phyloP scores from a whole-genome alignment of 2,888 invertebrate species.

The Calliphora vomitoria region DNA sequence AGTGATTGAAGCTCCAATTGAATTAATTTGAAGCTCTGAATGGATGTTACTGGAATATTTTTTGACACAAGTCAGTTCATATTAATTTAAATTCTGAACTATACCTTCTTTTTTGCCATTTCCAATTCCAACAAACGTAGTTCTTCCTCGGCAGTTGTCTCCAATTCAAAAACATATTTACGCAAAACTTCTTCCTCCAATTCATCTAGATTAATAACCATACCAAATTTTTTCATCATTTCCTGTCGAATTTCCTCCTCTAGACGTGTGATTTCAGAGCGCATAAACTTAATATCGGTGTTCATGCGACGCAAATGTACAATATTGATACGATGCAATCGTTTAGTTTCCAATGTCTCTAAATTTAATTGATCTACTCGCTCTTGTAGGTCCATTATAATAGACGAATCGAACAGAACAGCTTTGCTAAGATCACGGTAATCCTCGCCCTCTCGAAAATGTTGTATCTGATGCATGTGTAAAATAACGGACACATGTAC shows the following conservation, averaged over 20 bases:
- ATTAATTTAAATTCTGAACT: too few relatives aligned
- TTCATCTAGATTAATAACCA: conserved; percentile 85
- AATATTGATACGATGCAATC: conserved; percentile 88
- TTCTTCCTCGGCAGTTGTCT: conserved; percentile 85
- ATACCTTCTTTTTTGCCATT: conserved; percentile 83
- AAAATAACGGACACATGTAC: conserved; percentile 89
- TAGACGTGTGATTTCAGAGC: conserved; percentile 86
- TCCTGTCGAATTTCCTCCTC: conserved; percentile 85
- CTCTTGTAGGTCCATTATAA: conserved; percentile 86
- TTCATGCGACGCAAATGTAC: conserved; percentile 89
- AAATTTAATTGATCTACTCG: conserved; percentile 88
- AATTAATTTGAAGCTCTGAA: too few relatives aligned
- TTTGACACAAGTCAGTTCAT: too few relatives aligned
- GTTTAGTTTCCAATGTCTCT: conserved; percentile 88
- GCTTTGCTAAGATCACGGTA: conserved; percentile 84
- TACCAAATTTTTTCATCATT: conserved; percentile 87
- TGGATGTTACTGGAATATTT: too few relatives aligned
- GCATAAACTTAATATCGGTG: conserved; percentile 89
- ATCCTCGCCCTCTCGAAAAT: conserved; percentile 85
- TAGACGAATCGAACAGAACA: conserved; percentile 88
- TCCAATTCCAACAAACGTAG: conserved; percentile 84
- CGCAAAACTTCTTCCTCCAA: conserved; percentile 86
- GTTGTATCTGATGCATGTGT: conserved; percentile 89
- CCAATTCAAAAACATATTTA: conserved; percentile 86
- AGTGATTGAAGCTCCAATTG: too few relatives aligned